A percentile compares a stretch with the other conserved stretches of the same genome.
These are phyloP conservation scores for Periplaneta americana DNA, from an alignment of 1,140 invertebrate species.

Conservation along the genomic window DNA sequence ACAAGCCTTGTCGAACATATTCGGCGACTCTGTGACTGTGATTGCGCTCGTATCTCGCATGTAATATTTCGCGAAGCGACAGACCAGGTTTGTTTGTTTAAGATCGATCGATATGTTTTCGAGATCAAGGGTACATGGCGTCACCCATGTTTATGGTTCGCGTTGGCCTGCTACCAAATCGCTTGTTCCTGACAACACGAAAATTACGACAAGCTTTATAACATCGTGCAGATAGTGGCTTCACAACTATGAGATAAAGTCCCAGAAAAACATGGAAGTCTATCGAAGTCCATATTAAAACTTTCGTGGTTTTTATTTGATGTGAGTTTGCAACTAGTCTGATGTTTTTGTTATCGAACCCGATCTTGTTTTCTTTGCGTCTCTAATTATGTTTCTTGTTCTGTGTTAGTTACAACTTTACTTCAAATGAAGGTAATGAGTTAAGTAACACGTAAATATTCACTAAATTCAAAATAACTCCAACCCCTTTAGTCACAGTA, in stretches of 20 bases:
- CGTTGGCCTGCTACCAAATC: neutral
- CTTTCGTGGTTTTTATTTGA: neutral
- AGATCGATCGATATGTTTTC: neutral
- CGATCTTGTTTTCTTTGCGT: neutral
- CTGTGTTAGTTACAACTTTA: neutral
- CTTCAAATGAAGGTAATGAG: no score
- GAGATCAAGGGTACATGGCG: neutral
- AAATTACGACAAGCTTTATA: neutral
- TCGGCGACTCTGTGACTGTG: no score
- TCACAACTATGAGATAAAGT: no score
- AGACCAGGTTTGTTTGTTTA: neutral
- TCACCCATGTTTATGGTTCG: neutral
- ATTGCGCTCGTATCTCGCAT: neutral
- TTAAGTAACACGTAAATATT: no score
- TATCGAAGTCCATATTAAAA: neutral
- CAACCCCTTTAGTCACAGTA: no score
- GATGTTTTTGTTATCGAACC: neutral
- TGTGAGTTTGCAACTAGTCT: neutral
- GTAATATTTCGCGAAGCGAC: neutral
- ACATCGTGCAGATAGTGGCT: neutral
- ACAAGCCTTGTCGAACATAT: no score
- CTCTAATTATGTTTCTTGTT: neutral
- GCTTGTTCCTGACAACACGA: neutral
- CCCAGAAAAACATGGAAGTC: neutral
- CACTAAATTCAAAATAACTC: no score